Percentiles rank a stretch among this genome's conserved stretches.
These are phyloP conservation scores for Galleria mellonella DNA, from an alignment of 1,140 invertebrate genomes.

Conservation along the genomic window DNA sequence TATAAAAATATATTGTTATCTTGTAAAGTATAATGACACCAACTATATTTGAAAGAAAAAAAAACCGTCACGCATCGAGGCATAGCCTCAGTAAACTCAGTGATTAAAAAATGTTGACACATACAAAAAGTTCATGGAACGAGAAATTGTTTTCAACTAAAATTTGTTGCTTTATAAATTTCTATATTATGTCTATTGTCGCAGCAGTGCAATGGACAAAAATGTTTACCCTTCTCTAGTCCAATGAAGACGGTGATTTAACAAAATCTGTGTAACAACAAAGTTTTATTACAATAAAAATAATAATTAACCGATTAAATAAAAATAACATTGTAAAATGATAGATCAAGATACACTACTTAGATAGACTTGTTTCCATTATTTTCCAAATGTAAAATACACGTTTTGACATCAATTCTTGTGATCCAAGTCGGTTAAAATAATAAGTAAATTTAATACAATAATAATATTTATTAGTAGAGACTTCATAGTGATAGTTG, in stretches of 20 bases:
- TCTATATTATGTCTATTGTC: constrained; percentile 27
- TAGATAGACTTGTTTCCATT: too few relatives aligned
- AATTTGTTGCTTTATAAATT: constrained; percentile 24
- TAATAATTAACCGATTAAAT: too few relatives aligned
- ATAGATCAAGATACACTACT: too few relatives aligned
- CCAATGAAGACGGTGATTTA: constrained; percentile 46
- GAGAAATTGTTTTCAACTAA: constrained; percentile 22
- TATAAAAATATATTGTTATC: neutral
- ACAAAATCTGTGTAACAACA: too few relatives aligned
- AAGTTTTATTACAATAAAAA: too few relatives aligned
- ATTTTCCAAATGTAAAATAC: too few relatives aligned
- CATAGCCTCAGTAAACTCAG: constrained; percentile 22
- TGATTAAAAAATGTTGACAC: constrained; percentile 29
- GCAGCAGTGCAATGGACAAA: constrained; percentile 32
- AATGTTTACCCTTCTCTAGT: constrained; percentile 67
- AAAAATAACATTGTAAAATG: too few relatives aligned
- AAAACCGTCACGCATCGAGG: too few relatives aligned
- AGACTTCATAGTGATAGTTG: constrained; percentile 53
- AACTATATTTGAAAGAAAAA: too few relatives aligned
- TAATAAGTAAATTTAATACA: too few relatives aligned
- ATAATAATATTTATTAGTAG: constrained; percentile 23
- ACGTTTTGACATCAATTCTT: too few relatives aligned
- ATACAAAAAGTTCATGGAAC: constrained; percentile 48
- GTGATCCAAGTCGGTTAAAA: too few relatives aligned
- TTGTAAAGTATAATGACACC: neutral